Conservation (phyloP, 2,888 invertebrate genomes). For the Syrista parreyssii region DNA sequence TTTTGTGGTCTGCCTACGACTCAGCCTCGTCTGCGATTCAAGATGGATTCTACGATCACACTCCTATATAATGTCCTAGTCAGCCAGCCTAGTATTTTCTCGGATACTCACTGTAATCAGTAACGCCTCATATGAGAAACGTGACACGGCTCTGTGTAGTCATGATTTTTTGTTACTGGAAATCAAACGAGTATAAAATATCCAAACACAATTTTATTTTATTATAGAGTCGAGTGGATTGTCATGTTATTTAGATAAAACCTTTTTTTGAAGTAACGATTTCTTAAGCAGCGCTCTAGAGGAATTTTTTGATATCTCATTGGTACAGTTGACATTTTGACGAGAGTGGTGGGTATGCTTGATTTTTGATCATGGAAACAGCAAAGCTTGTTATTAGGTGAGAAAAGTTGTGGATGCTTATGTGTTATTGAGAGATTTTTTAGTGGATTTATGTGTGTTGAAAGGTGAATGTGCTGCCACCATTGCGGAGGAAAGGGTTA, state of each 20-base stretch:
- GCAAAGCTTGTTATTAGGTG: neutral
- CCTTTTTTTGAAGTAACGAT: neutral
- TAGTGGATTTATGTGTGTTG: no score
- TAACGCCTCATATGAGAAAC: neutral
- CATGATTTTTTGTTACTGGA: neutral
- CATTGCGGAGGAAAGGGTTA: neutral
- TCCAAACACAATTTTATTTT: neutral
- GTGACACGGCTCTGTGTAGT: neutral
- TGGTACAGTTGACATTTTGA: neutral
- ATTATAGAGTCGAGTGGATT: neutral
- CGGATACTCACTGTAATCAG: neutral
- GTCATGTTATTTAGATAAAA: neutral
- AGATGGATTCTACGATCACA: neutral
- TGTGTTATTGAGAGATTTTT: neutral
- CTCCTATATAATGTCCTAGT: neutral
- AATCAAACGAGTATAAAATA: neutral
- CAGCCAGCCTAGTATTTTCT: neutral
- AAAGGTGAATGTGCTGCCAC: neutral
- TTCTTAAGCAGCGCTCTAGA: neutral
- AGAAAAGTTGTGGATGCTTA: neutral
- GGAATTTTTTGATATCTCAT: neutral
- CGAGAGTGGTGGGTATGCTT: neutral
- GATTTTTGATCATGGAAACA: neutral
- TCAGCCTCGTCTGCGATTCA: neutral
- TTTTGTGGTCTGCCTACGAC: neutral